Conservation (phyloP, 1,140 invertebrate genomes). For the Atta texana region DNA sequence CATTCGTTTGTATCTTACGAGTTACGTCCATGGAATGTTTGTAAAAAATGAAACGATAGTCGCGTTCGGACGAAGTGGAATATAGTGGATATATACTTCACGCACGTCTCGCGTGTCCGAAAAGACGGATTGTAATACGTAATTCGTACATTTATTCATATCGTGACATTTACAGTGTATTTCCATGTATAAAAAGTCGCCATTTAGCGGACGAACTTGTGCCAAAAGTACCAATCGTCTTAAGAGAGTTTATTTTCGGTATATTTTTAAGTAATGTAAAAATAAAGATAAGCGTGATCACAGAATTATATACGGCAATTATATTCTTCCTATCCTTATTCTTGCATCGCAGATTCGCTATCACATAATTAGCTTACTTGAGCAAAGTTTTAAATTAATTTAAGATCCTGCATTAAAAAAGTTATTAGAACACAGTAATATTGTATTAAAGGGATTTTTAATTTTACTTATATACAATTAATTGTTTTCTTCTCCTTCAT, state of each 20-base stretch:
- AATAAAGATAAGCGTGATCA: constrained; percentile 55
- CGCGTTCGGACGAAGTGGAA: neutral
- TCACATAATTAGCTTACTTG: neutral
- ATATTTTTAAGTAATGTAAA: constrained; percentile 64
- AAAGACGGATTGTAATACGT: constrained; percentile 32
- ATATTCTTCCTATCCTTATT: neutral
- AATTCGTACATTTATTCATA: constrained; percentile 40
- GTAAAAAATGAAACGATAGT: constrained; percentile 18
- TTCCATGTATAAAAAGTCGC: constrained; percentile 25
- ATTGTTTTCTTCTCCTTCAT: neutral
- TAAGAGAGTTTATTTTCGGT: constrained; percentile 65
- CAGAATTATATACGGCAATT: neutral
- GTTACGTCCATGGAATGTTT: constrained; percentile 35
- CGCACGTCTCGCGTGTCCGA: constrained; percentile 1
- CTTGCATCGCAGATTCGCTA: neutral
- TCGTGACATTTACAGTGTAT: constrained; percentile 43
- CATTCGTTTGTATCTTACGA: neutral
- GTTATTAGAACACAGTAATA: neutral
- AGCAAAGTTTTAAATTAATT: neutral
- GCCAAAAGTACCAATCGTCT: constrained; percentile 63
- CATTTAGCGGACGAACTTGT: constrained; percentile 30
- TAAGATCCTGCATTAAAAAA: neutral
- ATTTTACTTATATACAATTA: neutral
- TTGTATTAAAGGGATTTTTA: neutral
- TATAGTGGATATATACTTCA: constrained; percentile 1